phyloP scores from a whole-genome alignment of 2,797 vertebrate species.

The Tangara arthus region DNA sequence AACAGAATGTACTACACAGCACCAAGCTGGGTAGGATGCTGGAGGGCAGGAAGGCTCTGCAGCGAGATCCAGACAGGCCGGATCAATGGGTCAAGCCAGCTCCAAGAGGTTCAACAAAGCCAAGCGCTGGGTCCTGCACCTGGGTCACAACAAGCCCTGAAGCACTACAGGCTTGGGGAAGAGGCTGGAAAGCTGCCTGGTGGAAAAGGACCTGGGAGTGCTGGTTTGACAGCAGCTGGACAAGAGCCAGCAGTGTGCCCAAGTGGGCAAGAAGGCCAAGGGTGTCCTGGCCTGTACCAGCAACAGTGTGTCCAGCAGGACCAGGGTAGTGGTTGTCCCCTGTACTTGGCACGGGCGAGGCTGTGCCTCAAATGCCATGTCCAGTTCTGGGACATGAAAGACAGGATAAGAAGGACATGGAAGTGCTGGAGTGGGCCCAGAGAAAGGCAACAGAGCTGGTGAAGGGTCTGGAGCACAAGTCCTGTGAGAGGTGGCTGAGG shows the following conservation, averaged over 20 bases:
- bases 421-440: not conserved
- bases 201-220: not conserved
- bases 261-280: not conserved
- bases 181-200: not conserved
- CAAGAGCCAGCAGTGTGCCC: not conserved
- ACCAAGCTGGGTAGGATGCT: not conserved
- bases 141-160: not conserved
- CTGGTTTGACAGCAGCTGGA: not conserved
- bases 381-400: not conserved
- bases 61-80: not conserved
- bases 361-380: not conserved
- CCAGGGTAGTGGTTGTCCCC: not conserved
- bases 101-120: not conserved
- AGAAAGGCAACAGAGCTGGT: not conserved
- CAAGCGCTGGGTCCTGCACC: not conserved
- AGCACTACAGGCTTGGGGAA: not conserved
- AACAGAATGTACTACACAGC: not conserved
- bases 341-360: fast-evolving
- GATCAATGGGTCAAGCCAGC: not conserved
- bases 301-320: not conserved
- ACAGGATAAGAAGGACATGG: not conserved
- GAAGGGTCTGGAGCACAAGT: not conserved
- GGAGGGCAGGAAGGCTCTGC: not conserved
- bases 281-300: not conserved
- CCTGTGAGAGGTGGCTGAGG: not conserved